phyloP scores from a whole-genome alignment of 2,797 vertebrate genomes.

The Poliocrania exsul region DNA sequence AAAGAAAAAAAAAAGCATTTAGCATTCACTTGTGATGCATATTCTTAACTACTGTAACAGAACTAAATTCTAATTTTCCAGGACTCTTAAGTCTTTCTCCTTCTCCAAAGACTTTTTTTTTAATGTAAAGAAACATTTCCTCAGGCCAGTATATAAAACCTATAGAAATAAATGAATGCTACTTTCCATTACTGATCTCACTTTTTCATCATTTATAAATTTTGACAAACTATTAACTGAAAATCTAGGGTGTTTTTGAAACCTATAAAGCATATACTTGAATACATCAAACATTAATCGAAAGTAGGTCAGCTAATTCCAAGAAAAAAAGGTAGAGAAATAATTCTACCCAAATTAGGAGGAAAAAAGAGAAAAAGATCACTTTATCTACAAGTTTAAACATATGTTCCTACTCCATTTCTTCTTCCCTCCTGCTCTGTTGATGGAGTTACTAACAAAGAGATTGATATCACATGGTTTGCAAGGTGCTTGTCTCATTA shows the following conservation, averaged over 20 bases:
- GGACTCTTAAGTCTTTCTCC: not conserved
- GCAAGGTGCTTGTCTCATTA: not conserved
- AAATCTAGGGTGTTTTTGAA: rapidly evolving
- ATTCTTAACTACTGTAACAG: not conserved
- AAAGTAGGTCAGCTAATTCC: not conserved
- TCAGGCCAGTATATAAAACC: not conserved
- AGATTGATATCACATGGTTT: not conserved
- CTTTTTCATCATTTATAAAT: not conserved
- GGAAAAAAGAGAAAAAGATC: not conserved
- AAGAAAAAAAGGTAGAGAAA: not conserved
- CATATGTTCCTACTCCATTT: not conserved
- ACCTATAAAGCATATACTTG: not conserved
- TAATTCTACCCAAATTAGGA: not conserved
- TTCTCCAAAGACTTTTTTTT: not conserved
- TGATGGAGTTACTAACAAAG: not conserved
- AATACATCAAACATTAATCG: not conserved
- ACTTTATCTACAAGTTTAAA: not conserved
- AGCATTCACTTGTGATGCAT: not conserved
- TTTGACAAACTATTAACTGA: not conserved
- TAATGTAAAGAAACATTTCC: not conserved
- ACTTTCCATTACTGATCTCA: rapidly evolving
- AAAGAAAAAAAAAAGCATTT: not conserved
- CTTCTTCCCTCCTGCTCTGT: not conserved
- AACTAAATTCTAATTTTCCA: not conserved
- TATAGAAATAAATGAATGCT: not conserved